Percentiles rank a stretch among this genome's conserved stretches.
phyloP scores from a whole-genome alignment of 2,113 vertebrate genomes.

The Diphyllodes magnificus region DNA sequence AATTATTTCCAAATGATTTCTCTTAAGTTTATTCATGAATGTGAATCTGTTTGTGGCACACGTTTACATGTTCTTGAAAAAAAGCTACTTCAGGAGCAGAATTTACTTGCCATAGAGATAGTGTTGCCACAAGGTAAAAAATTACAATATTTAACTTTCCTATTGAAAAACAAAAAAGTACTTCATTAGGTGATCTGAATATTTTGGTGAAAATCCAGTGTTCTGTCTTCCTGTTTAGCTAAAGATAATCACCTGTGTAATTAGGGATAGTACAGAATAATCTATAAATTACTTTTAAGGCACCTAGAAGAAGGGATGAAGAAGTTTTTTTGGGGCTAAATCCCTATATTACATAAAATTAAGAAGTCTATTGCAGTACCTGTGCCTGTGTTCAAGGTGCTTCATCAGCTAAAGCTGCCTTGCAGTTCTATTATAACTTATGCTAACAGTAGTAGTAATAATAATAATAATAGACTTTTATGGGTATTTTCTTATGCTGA shows the following conservation, averaged over 20 bases:
- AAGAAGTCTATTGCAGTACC: background rate
- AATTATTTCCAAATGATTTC: background rate
- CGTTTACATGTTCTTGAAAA: background rate
- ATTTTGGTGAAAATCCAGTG: background rate
- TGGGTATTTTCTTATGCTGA: conserved; percentile 1
- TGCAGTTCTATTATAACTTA: background rate
- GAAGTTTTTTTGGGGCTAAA: background rate
- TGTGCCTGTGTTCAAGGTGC: background rate
- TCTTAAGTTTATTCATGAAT: background rate
- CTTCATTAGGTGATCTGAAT: background rate
- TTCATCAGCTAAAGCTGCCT: background rate
- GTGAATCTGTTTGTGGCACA: background rate
- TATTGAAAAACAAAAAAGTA: background rate
- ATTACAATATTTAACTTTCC: background rate
- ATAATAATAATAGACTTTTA: background rate
- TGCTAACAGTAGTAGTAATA: background rate
- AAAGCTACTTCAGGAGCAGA: background rate
- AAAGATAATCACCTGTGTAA: background rate
- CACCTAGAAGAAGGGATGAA: background rate
- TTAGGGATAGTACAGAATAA: background rate
- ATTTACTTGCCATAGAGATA: background rate
- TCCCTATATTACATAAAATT: background rate
- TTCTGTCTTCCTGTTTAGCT: background rate
- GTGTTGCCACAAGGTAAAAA: background rate
- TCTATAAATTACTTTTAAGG: background rate